Percentiles rank a stretch among this genome's conserved stretches.
Conservation (phyloP, 2,113 vertebrate genomes). For the Elachura formosa region DNA sequence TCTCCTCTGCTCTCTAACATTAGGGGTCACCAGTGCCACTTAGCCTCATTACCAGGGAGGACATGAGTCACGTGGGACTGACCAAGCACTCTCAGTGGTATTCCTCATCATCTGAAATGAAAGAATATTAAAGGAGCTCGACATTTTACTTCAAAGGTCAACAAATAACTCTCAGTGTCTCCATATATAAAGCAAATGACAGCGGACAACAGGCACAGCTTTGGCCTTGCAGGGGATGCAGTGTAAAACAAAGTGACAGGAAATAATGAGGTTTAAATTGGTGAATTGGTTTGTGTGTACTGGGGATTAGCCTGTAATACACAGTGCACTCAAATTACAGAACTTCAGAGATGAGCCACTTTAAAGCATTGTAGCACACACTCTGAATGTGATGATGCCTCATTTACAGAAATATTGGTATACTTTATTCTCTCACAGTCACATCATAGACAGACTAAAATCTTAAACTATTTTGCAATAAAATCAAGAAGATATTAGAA, state of each 20-base stretch:
- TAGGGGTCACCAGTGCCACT: slow-evolving; percentile 6
- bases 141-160: slow-evolving; percentile 53
- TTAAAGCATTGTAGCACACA: neutral
- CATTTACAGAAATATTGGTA: neutral
- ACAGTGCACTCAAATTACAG: neutral
- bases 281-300: slow-evolving; percentile 19
- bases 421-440: neutral
- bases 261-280: slow-evolving; percentile 57
- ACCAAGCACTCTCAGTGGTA: neutral
- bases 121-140: slow-evolving; percentile 53
- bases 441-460: neutral
- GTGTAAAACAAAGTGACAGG: slow-evolving; percentile 42
- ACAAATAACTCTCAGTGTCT: slow-evolving; percentile 24
- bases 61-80: neutral
- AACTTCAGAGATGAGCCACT: neutral
- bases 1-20: neutral
- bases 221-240: neutral
- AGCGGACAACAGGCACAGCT: slow-evolving; percentile 1
- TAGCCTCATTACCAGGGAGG: slow-evolving; percentile 16
- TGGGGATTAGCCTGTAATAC: slow-evolving; percentile 19
- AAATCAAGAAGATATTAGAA: neutral
- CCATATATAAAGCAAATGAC: slow-evolving; percentile 38
- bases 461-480: neutral
- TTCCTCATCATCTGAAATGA: slow-evolving; percentile 36
- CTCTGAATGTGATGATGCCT: neutral